Evolutionary conservation across 2,797 vertebrate species (phyloP), one percentile per base, ranked within the genome.

Genomic region (Dryobates pubescens): DNA sequence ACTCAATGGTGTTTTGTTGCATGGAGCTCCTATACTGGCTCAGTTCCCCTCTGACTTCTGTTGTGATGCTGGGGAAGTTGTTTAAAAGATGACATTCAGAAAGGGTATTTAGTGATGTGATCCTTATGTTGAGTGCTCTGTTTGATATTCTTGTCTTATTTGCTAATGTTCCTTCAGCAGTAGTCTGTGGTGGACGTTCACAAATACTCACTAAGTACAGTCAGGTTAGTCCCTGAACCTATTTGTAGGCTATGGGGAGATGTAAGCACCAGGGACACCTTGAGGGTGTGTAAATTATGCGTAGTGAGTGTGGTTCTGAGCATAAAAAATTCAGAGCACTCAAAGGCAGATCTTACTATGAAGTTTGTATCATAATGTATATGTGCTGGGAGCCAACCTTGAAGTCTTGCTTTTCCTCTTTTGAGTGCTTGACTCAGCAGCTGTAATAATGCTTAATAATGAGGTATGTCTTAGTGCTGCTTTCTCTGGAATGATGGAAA

Each of bases 221-320:
- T 17, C 4, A 3, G 65, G 26, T 29, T 77, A 27, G 47, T 70
- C 47, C 61, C 57, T 29, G 54, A 43, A 9, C 23, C 1, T 7
- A 10, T 19, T 38, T 47, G 49, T 19, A 34, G 76, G 80, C 14
- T 7, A 5, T 8, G 67, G 24, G 45, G 51, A 45, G 62, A 7
- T 0, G 2, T 2, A 15, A n/a, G 27, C 49, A 3, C 45, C 36
- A 71, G 12, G 15, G 13, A 6, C 3, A 3, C 1, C 1, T 13
- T 49, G 32, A 41, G 38, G 19, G 27, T 57, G 34, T 45, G 38
- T 20, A 3, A 20, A 4, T 58, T 58, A 4, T 54, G 30, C 45
- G n/a, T 64, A 76, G 53, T 11, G 38, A 11, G 30, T n/a, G n/a
- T 53, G 63, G 45, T 20, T 82, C 78, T 68, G 64, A 54, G 61